Conservation (phyloP, 2,113 vertebrate genomes). For the Pavo muticus region DNA sequence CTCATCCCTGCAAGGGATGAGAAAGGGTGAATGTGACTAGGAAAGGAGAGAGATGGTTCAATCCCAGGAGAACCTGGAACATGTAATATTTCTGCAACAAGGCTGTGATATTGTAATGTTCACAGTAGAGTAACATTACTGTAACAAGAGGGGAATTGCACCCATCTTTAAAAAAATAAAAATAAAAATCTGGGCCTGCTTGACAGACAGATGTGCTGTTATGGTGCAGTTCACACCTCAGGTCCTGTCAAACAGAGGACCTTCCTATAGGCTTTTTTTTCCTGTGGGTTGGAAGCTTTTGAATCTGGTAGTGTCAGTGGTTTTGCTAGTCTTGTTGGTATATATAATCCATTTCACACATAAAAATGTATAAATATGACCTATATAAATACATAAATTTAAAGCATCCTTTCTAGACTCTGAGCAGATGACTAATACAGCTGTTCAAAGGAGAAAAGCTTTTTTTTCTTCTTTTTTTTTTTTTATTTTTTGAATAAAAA, state of each 20-base stretch:
- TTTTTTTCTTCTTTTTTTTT: too few species aligned
- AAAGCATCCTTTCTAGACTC: constrained; percentile 61
- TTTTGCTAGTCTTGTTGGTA: constrained; percentile 71
- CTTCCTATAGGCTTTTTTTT: constrained; percentile 34
- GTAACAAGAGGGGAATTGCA: background rate
- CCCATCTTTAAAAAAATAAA: background rate
- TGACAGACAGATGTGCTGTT: constrained; percentile 20
- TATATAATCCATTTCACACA: constrained; percentile 50
- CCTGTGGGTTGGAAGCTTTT: constrained; percentile 60
- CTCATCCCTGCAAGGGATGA: background rate
- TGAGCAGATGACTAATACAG: constrained; percentile 76
- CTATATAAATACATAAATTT: constrained; percentile 60
- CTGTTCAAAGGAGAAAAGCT: constrained; percentile 69
- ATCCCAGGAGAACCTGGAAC: background rate
- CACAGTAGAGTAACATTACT: background rate
- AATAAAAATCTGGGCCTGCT: background rate
- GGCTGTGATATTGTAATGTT: accelerated
- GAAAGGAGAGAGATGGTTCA: background rate
- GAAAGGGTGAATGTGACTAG: background rate
- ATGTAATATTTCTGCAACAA: background rate
- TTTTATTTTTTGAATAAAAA: background rate
- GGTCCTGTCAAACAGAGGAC: background rate
- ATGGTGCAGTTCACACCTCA: background rate
- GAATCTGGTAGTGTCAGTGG: constrained; percentile 41
- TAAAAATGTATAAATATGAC: constrained; percentile 61